Base-by-base conservation (phyloP, 2,113 vertebrate species). In the Mus pahari region DNA sequence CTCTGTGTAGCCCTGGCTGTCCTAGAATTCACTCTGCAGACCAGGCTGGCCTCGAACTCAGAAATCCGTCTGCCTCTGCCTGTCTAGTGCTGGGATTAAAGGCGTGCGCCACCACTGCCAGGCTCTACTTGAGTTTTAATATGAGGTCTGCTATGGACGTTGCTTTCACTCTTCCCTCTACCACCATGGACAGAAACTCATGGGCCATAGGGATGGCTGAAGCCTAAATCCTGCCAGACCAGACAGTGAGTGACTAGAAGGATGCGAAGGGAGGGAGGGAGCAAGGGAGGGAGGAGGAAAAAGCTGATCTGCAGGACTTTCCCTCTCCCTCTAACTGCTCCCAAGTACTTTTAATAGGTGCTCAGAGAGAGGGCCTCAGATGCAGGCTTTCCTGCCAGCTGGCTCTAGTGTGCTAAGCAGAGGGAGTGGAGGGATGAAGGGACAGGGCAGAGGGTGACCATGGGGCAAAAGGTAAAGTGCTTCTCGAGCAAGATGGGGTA, bases 391-490 rank as follows among this genome's bases (percentile, higher is more conserved):
- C 36, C 33, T 16, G 74, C 82, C 97, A 95, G 93, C 74, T 96
- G 87, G 50, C 81, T 28, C 36, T 5, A 84, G 89, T 84, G 7
- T 42, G 87, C 48, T 79, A 45, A 90, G 91, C n/a, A 62, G 16
- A 71, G 77, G 64, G 73, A 48, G 50, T 6, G 53, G 64, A 0
- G 16, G n/a, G 71, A 96, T 42, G 64, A 94, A 86, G 84, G 81
- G 90, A n/a, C 66, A 91, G 94, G 95, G 81, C 66, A 88, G 0
- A 17, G 90, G 92, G 91, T 92, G 96, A 97, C 66, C 42, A 1
- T 0, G 77, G 96, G 96, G 97, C 95, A 75, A 96, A 96, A 94
- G 87, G 95, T 90, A 95, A 90, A 96, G 89, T 8, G 81, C 53
- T 88, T 86, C 92, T 91, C 75, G 1, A 95, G 58, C 83, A 87